A percentile compares a stretch with the other conserved stretches of the same genome.
These are phyloP conservation scores for Channallabes apus DNA, from an alignment of 2,797 vertebrate species.

Conservation along the genomic window DNA sequence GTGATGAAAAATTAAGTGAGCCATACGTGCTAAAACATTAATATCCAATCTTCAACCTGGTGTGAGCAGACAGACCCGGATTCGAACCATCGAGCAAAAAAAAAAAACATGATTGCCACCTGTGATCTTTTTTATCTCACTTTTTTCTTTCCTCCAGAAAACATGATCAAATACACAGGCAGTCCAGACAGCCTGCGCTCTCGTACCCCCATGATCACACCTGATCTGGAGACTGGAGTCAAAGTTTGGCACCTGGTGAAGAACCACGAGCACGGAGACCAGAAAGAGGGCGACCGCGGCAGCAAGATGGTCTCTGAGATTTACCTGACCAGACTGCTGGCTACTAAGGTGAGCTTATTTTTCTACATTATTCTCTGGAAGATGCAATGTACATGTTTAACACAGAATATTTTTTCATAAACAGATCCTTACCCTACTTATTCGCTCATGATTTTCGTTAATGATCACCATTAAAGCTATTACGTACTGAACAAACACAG, in stretches of 20 bases:
- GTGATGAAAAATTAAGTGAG: slow-evolving; percentile 70
- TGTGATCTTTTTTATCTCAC: not conserved
- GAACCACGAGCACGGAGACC: slow-evolving; percentile 97
- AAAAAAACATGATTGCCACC: not conserved
- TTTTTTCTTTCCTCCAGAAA: slow-evolving; percentile 78
- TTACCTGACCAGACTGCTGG: slow-evolving; percentile 92
- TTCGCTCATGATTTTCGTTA: not conserved
- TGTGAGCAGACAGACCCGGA: slow-evolving; percentile 45
- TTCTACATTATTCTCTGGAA: not conserved
- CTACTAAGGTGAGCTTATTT: slow-evolving; percentile 86
- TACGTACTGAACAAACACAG: not conserved
- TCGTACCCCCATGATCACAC: slow-evolving; percentile 96
- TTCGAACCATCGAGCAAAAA: not conserved
- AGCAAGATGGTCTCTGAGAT: slow-evolving; percentile 99
- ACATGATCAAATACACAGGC: slow-evolving; percentile 98
- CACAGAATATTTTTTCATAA: not conserved
- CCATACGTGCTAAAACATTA: slow-evolving; percentile 69
- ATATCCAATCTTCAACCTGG: slow-evolving; percentile 65
- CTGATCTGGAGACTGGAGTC: slow-evolving; percentile 93
- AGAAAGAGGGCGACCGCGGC: slow-evolving; percentile 95
- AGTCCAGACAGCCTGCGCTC: slow-evolving; percentile 97
- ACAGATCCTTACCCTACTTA: too few species aligned
- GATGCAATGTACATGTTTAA: not conserved
- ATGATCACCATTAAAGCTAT: not conserved
- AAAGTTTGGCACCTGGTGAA: slow-evolving; percentile 99